These are phyloP conservation scores for Nycteola revayana DNA, from an alignment of 2,888 invertebrate genomes.

Conservation along the genomic window DNA sequence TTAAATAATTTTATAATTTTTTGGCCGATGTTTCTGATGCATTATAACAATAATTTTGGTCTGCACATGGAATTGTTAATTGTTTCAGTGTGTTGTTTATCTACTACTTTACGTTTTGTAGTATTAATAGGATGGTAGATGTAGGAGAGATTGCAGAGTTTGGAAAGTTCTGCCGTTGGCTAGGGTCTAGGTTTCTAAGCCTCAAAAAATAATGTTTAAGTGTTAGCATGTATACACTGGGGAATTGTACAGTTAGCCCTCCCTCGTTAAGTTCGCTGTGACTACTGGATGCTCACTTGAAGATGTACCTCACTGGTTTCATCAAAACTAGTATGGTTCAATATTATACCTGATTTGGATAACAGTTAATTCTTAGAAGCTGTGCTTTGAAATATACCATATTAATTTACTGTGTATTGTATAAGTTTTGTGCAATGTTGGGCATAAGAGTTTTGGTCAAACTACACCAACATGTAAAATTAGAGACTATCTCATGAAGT, in stretches of 20 bases:
- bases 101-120: slow-evolving; percentile 50
- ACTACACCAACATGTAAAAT: slow-evolving; percentile 74
- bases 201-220: slow-evolving; percentile 79
- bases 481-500: slow-evolving; percentile 71
- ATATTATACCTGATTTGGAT: slow-evolving; percentile 44
- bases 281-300: slow-evolving; percentile 75
- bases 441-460: slow-evolving; percentile 72
- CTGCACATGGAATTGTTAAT: slow-evolving; percentile 60
- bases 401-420: slow-evolving; percentile 49
- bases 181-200: slow-evolving; percentile 76
- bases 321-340: slow-evolving; percentile 72
- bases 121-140: slow-evolving; percentile 56
- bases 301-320: slow-evolving; percentile 69
- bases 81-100: slow-evolving; percentile 53
- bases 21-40: slow-evolving; percentile 38
- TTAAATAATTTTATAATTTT: slow-evolving; percentile 33
- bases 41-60: slow-evolving; percentile 50
- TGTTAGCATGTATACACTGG: slow-evolving; percentile 80
- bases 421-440: slow-evolving; percentile 49
- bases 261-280: slow-evolving; percentile 81
- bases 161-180: slow-evolving; percentile 78
- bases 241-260: slow-evolving; percentile 83
- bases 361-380: slow-evolving; percentile 54
- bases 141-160: slow-evolving; percentile 65
- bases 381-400: slow-evolving; percentile 64